Percentiles rank a stretch among this genome's conserved stretches.
These are phyloP conservation scores for Syrphus vitripennis DNA, from an alignment of 2,888 invertebrate genomes.

Conservation along the genomic window DNA sequence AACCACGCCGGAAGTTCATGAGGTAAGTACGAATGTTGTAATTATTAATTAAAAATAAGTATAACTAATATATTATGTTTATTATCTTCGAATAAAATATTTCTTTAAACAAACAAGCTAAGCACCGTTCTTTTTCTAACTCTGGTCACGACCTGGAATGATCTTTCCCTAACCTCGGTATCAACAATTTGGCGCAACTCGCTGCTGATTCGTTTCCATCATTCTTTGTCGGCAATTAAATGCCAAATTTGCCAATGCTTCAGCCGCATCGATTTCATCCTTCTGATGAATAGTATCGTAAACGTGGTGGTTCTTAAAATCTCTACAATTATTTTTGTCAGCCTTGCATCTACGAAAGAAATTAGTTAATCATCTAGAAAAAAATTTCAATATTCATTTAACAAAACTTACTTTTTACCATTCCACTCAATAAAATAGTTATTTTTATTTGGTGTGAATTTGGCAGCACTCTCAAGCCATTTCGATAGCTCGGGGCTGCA, in stretches of 20 bases:
- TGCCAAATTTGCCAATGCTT: slow-evolving; percentile 87
- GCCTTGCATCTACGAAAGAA: slow-evolving; percentile 74
- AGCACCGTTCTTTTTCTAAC: slow-evolving; percentile 11
- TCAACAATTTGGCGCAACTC: slow-evolving; percentile 40
- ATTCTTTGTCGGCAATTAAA: slow-evolving; percentile 80
- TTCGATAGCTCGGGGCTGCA: slow-evolving; percentile 86
- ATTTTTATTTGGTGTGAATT: slow-evolving; percentile 87
- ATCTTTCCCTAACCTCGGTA: slow-evolving; percentile 21
- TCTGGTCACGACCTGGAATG: slow-evolving; percentile 46
- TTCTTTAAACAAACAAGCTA: slow-evolving; percentile 27
- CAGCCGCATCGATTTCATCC: slow-evolving; percentile 89
- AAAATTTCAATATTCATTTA: background rate
- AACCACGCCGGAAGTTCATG: too few relatives aligned
- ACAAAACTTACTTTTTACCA: slow-evolving; percentile 75
- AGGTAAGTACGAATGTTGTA: too few relatives aligned
- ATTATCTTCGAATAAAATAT: background rate
- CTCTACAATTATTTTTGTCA: slow-evolving; percentile 68
- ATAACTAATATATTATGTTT: background rate
- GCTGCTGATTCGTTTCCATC: slow-evolving; percentile 73
- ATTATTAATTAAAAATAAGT: too few relatives aligned
- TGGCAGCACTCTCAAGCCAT: slow-evolving; percentile 89
- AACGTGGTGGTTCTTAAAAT: slow-evolving; percentile 65
- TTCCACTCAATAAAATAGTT: slow-evolving; percentile 88
- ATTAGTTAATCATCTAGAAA: too few relatives aligned
- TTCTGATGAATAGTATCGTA: slow-evolving; percentile 83